Conservation (phyloP, 2,797 vertebrate genomes). For the Lemur catta region DNA sequence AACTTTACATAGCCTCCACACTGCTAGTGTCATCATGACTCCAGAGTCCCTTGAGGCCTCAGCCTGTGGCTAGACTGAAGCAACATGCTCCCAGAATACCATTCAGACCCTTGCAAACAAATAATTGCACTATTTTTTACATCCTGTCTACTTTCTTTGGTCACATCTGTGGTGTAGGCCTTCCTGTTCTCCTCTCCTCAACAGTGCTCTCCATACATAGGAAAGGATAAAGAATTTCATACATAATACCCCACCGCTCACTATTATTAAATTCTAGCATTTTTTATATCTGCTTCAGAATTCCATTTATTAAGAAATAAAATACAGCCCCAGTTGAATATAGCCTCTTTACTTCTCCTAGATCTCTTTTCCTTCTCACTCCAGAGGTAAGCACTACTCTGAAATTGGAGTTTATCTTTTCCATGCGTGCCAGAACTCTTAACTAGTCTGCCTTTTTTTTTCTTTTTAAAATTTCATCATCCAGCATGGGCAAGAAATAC, state of each 20-base stretch:
- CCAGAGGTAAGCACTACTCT: neutral
- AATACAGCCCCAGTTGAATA: too few relatives aligned
- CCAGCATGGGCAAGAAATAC: slow-evolving; percentile 59
- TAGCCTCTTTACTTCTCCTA: neutral
- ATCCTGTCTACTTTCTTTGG: slow-evolving; percentile 10
- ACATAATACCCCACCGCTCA: neutral
- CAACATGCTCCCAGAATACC: neutral
- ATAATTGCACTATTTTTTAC: neutral
- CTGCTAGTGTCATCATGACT: neutral
- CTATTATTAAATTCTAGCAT: slow-evolving; percentile 2
- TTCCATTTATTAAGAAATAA: slow-evolving; percentile 38
- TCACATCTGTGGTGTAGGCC: neutral
- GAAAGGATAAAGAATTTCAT: slow-evolving; percentile 19
- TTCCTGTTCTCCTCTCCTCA: neutral
- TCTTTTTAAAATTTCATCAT: slow-evolving; percentile 35
- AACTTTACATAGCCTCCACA: neutral
- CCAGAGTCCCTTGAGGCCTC: neutral
- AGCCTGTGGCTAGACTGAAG: neutral
- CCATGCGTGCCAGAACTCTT: neutral
- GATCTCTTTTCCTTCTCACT: neutral
- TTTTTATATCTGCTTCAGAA: neutral
- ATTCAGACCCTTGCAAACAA: neutral
- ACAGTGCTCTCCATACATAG: neutral
- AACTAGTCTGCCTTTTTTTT: neutral
- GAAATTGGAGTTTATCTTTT: slow-evolving; percentile 23